phyloP scores from a whole-genome alignment of 2,113 vertebrate genomes.

The Gnathonemus longibarbis region DNA sequence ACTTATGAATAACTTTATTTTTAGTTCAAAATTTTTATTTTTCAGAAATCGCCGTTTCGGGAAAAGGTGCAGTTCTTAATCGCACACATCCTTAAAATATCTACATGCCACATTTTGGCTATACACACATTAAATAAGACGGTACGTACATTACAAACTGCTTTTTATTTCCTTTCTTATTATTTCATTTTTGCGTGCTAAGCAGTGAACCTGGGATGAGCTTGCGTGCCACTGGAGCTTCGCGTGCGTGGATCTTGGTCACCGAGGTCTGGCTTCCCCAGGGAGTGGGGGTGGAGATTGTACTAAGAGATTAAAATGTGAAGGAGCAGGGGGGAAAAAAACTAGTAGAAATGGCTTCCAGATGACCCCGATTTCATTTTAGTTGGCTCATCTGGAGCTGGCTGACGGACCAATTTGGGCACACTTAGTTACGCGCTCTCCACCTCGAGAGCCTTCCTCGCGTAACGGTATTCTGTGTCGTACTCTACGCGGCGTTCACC shows the following conservation, averaged over 20 bases:
- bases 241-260: slow-evolving; percentile 55
- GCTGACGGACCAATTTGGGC: slow-evolving; percentile 32
- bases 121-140: background rate
- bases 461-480: slow-evolving; percentile 5
- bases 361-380: slow-evolving; percentile 55
- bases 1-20: background rate
- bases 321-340: slow-evolving; percentile 47
- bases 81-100: background rate
- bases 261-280: slow-evolving; percentile 56
- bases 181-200: slow-evolving; percentile 46
- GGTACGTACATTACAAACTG: background rate
- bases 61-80: background rate
- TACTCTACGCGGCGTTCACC: background rate
- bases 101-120: background rate
- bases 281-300: slow-evolving; percentile 47
- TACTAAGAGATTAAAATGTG: slow-evolving; percentile 64
- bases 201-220: slow-evolving; percentile 44
- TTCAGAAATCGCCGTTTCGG: background rate
- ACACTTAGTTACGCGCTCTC: slow-evolving; percentile 29
- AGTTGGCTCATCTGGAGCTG: slow-evolving; percentile 45
- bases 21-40: background rate
- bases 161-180: slow-evolving; percentile 42
- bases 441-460: slow-evolving; percentile 21
- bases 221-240: slow-evolving; percentile 61
- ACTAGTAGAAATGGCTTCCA: slow-evolving; percentile 67